A percentile compares a stretch with the other conserved stretches of the same genome.
These are phyloP conservation scores for Chloroclysta siterata DNA, from an alignment of 2,888 invertebrate species.

Conservation along the genomic window DNA sequence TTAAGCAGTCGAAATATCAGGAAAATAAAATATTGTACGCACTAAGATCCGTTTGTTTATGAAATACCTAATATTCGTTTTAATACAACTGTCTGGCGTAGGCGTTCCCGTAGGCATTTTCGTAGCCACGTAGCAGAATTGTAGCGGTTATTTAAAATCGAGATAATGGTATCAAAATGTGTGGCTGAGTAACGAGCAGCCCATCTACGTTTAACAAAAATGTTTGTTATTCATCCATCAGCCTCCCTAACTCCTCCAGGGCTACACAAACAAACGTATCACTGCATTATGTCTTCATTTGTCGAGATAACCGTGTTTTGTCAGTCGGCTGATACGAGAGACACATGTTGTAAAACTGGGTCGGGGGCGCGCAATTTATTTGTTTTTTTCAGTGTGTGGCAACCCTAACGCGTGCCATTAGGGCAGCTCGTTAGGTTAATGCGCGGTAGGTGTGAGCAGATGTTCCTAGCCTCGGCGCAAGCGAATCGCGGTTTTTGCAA, in stretches of 20 bases:
- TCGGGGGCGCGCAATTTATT: conserved; percentile 69
- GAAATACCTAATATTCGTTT: background rate
- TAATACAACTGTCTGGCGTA: background rate
- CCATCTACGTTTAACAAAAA: conserved; percentile 11
- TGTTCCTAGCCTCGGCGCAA: conserved; percentile 60
- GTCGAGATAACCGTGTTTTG: conserved; percentile 70
- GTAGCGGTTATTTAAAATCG: conserved; percentile 7
- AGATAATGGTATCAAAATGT: conserved; percentile 2
- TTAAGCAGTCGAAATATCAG: too few species aligned
- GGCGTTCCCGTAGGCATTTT: conserved; percentile 14
- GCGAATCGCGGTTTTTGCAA: conserved; percentile 69
- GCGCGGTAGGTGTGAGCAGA: conserved; percentile 77
- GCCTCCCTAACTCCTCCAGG: conserved; percentile 47
- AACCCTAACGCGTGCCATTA: conserved; percentile 77
- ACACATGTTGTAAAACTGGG: conserved; percentile 70
- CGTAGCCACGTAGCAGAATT: conserved; percentile 17
- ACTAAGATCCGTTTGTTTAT: background rate
- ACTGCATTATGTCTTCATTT: conserved; percentile 60
- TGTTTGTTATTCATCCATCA: conserved; percentile 36
- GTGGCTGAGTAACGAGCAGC: conserved; percentile 3
- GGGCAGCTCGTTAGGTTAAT: conserved; percentile 82
- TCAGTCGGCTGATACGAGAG: conserved; percentile 70
- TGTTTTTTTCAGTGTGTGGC: conserved; percentile 71
- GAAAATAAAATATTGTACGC: too few species aligned
- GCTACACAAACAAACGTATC: conserved; percentile 45